Base-by-base conservation (phyloP, 2,888 invertebrate genomes). In the Lamellibrachia satsuma region DNA sequence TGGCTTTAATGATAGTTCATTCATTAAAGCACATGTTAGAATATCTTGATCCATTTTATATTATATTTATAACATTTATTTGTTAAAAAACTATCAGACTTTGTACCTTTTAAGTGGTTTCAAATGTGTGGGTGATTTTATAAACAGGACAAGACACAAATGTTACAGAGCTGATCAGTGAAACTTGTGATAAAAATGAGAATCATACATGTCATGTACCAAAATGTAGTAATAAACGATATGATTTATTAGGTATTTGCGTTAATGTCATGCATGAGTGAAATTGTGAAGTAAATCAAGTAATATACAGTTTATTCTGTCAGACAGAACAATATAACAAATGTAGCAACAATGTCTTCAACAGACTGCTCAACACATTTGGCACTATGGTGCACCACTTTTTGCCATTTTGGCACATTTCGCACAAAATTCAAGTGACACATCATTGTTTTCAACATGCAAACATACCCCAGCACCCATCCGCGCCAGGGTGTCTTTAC, bases 391-490 rank as follows among this genome's bases (percentile, higher is more conserved):
- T 22, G 75, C 75, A 75, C 75, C 75, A 75, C 75, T 75, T 75
- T 75, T 75, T 22, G 92, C 75, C 91, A 91, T 92, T 91, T 52
- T 57, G 9, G 92, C 92, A 52, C 93, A 93, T 8, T 57, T 27
- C 27, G 52, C 27, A 55, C 93, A 93, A 55, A 93, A 93, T 52
- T 93, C 92, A 52, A 93, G 52, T 8, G 93, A 93, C 15, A 93
- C 93, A 39, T 90, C 90, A 22, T 93, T 52, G n/a, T 93, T 91
- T 22, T 93, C 93, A 8, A 93, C 93, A 55, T 93, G 93, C 52
- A 93, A 55, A 60, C 93, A 93, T 9, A 93, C 92, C 9, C 93
- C 93, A n/a, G 91, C 92, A 39, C 52, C 27, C 91, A 92, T 92
- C 39, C 91, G 39, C 2, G 22, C 60, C 3, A 51, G n/a, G 75